Evolutionary conservation across 2,888 invertebrate species (phyloP).

Genomic region (Eupithecia inturbata): DNA sequence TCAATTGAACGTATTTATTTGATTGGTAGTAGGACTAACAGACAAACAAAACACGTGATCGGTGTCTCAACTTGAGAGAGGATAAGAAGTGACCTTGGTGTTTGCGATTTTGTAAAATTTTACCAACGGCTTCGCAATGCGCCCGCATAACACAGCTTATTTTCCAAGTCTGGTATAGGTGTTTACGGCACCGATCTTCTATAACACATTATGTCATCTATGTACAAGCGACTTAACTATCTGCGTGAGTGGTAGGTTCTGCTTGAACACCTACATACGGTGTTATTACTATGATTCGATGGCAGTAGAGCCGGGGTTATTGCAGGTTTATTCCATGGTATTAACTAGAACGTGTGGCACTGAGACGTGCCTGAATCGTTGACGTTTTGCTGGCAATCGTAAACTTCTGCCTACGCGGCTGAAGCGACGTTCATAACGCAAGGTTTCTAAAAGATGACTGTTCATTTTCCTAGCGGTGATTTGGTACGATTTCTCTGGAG

Average conservation of each 20-base stretch:
- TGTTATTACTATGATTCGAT: slow-evolving; percentile 1
- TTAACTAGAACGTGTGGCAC: slow-evolving; percentile 44
- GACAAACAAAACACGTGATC: not conserved
- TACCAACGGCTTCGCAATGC: not conserved
- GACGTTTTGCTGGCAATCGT: slow-evolving; percentile 43
- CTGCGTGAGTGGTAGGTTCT: not conserved
- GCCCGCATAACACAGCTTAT: not conserved
- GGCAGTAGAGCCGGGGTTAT: not conserved
- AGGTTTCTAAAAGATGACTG: slow-evolving; percentile 8
- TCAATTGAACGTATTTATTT: not conserved
- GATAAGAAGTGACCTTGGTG: not conserved
- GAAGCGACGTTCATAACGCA: not conserved
- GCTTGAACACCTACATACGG: not conserved
- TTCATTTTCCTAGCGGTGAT: slow-evolving; percentile 23
- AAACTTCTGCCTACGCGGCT: slow-evolving; percentile 49
- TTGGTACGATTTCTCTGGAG: slow-evolving; percentile 8
- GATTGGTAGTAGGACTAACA: not conserved
- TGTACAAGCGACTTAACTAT: not conserved
- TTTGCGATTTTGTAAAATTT: not conserved
- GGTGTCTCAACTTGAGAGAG: not conserved
- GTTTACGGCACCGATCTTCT: not conserved
- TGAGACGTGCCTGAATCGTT: slow-evolving; percentile 49
- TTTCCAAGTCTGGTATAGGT: not conserved
- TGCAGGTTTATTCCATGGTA: slow-evolving; percentile 19
- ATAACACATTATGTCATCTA: slow-evolving; percentile 1